A percentile compares a stretch with the other conserved stretches of the same genome.
phyloP scores from a whole-genome alignment of 1,140 invertebrate species.

The Drosophila fuyamai region DNA sequence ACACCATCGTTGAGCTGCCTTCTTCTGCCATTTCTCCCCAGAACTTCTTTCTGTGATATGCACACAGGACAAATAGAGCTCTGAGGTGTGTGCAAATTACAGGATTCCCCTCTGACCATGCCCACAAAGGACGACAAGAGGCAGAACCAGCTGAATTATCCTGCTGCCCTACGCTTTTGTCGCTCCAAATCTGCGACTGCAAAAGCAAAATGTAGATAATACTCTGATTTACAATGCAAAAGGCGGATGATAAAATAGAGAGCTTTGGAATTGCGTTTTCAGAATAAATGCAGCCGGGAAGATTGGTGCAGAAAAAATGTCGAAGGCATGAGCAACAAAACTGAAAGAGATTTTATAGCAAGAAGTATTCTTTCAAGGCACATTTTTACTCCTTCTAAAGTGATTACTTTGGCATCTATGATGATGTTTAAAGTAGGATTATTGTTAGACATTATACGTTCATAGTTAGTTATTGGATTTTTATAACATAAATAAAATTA shows the following conservation, averaged over 20 bases:
- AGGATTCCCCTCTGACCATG: slow-evolving; percentile 70
- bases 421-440: too few species aligned
- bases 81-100: slow-evolving; percentile 73
- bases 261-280: slow-evolving; percentile 42
- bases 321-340: slow-evolving; percentile 10
- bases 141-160: slow-evolving; percentile 57
- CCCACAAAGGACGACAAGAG: slow-evolving; percentile 21
- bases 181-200: slow-evolving; percentile 65
- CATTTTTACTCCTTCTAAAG: too few species aligned
- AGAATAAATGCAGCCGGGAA: slow-evolving; percentile 14
- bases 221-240: slow-evolving; percentile 69
- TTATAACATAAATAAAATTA: too few species aligned
- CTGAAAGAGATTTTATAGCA: background rate
- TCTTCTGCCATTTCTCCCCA: background rate
- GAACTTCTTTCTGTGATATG: slow-evolving; percentile 32
- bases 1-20: slow-evolving; percentile 31
- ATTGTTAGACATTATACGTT: too few species aligned
- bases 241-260: slow-evolving; percentile 25
- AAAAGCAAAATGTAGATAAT: slow-evolving; percentile 71
- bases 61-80: slow-evolving; percentile 71
- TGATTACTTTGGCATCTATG: too few species aligned
- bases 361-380: background rate
- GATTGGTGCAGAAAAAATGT: slow-evolving; percentile 19
- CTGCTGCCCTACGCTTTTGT: slow-evolving; percentile 25
- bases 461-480: too few species aligned